A percentile compares a stretch with the other conserved stretches of the same genome.
These are phyloP conservation scores for Epistrophe eligans DNA, from an alignment of 2,888 invertebrate species.

Conservation along the genomic window DNA sequence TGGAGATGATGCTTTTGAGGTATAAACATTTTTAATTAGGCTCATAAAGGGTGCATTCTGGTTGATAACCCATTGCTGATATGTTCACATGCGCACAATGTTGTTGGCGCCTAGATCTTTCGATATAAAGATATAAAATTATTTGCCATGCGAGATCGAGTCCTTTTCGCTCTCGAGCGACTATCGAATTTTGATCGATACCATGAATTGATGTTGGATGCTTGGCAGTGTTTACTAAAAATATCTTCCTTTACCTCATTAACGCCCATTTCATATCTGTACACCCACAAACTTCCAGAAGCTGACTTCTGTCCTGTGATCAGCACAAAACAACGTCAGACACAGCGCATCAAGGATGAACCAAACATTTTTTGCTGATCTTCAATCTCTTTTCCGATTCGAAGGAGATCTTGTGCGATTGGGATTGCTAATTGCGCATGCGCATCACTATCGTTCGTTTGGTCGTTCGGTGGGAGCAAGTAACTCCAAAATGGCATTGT, in stretches of 20 bases:
- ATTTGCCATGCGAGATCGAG: conserved; percentile 42
- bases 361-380: conserved; percentile 49
- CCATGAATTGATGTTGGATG: conserved; percentile 55
- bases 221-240: conserved; percentile 11
- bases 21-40: conserved; percentile 73
- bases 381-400: conserved; percentile 55
- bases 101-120: conserved; percentile 73
- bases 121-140: conserved; percentile 70
- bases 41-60: conserved; percentile 63
- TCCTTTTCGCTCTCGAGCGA: conserved; percentile 3
- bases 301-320: conserved; percentile 6
- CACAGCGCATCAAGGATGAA: neutral
- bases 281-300: conserved; percentile 58
- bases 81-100: conserved; percentile 35
- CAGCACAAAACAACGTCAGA: neutral
- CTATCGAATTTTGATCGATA: conserved; percentile 74
- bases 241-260: conserved; percentile 64
- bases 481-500: conserved; percentile 56
- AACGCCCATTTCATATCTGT: conserved; percentile 68
- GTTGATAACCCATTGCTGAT: conserved; percentile 36
- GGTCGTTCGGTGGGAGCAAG: conserved; percentile 45
- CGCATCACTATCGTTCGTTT: conserved; percentile 65
- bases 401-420: conserved; percentile 65
- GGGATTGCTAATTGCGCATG: conserved; percentile 73
- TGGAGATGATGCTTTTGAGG: conserved; percentile 43